phyloP scores from a whole-genome alignment of 2,888 invertebrate genomes.

The Cataglyphis livida region DNA sequence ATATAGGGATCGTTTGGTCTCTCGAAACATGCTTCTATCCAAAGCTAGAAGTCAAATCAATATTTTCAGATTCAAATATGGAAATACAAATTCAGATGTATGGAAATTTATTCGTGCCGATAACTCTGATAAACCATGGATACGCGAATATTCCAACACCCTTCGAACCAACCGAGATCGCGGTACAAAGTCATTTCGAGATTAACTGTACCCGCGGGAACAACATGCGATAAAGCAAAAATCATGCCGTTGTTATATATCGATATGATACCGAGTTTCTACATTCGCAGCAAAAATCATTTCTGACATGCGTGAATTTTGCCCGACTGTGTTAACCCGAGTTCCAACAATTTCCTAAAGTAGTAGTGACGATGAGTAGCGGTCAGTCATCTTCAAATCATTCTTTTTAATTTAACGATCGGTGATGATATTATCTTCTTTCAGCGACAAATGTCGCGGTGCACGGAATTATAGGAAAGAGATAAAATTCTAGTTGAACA shows the following conservation, averaged over 20 bases:
- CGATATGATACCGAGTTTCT: slow-evolving; percentile 5
- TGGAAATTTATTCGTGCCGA: slow-evolving; percentile 78
- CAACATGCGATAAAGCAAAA: slow-evolving; percentile 67
- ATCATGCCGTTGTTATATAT: slow-evolving; percentile 54
- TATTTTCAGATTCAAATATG: slow-evolving; percentile 78
- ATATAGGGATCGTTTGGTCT: slow-evolving; percentile 11
- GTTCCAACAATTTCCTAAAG: slow-evolving; percentile 42
- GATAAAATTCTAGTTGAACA: slow-evolving; percentile 37
- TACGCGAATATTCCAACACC: slow-evolving; percentile 74
- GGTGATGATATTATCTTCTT: slow-evolving; percentile 21
- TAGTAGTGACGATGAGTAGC: not conserved
- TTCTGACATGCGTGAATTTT: slow-evolving; percentile 40
- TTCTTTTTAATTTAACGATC: slow-evolving; percentile 47
- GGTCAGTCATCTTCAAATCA: slow-evolving; percentile 34
- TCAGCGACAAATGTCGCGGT: slow-evolving; percentile 30
- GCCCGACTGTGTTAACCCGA: slow-evolving; percentile 35
- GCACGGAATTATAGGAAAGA: slow-evolving; percentile 27
- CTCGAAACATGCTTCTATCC: slow-evolving; percentile 55
- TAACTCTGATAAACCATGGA: slow-evolving; percentile 77
- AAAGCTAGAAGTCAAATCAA: slow-evolving; percentile 70
- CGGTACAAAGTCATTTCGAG: slow-evolving; percentile 72
- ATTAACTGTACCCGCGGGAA: slow-evolving; percentile 70
- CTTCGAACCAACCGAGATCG: slow-evolving; percentile 65
- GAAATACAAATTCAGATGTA: slow-evolving; percentile 76
- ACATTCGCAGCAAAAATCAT: not conserved